Evolutionary conservation across 2,888 invertebrate species (phyloP), one percentile per base, ranked within the genome.

Genomic region (Apoda limacodes): DNA sequence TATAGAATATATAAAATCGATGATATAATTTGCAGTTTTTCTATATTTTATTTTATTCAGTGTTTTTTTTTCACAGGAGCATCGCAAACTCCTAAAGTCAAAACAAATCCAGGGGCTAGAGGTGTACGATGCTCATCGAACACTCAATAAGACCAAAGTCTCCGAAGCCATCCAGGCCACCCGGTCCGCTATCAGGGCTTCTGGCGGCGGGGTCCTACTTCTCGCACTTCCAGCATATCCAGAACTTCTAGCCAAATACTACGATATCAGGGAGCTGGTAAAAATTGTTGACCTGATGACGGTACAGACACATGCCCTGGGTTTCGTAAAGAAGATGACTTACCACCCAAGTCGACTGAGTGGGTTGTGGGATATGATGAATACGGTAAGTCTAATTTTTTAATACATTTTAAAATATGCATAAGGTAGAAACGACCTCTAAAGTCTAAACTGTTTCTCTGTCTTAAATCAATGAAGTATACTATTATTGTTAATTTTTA

Each of bases 261-360:
- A 86, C 54, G 88, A 89, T 54, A 63, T 89, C 42, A 86, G 88
- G 48, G 71, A 70, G 11, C 59, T 89, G 41, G 70, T 85, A 40
- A 89, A 88, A 61, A 83, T 85, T 41, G 84, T 84, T 22, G 87
- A 89, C 49, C 61, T 85, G 28, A 86, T 89, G 70, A 83, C 88
- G 48, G 69, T 89, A 25, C 82, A 88, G 48, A 89, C 89, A 0
- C 85, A 88, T 45, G 85, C 85, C 26, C 56, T 90, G 62, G 84
- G 85, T 1, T 63, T 82, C 20, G 85, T 85, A 45, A 82, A 83
- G 50, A 86, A 87, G 51, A 86, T 85, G 64, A 88, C 90, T 2
- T 90, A 86, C 56, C 90, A 90, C 55, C 89, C 89, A 1, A 89
- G 89, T 49, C 68, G 90, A 33, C 62, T 90, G 43, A 89, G 89